Evolutionary conservation across 2,797 vertebrate species (phyloP), one percentile per base, ranked within the genome.

Genomic region (Glyptemys insculpta): DNA sequence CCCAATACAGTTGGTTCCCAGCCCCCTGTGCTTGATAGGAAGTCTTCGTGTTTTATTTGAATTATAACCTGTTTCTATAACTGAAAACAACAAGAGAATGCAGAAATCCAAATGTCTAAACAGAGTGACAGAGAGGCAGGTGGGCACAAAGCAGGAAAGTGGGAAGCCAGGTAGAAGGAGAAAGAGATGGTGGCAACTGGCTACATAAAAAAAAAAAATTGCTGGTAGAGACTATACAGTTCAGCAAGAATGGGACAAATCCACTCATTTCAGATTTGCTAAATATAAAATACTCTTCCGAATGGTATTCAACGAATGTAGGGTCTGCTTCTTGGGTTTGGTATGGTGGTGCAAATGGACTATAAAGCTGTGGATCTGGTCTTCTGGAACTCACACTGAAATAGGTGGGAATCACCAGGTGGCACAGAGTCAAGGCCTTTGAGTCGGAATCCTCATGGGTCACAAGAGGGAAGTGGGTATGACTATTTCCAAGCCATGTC

Each of bases 21-120:
- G 34, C 25, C 85, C 92, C 93, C 92, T 92, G 83, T 95, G 57
- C 68, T 79, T 92, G 81, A 72, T 87, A 79, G 86, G 83, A 95
- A 89, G 87, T 76, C 81, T 78, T 31, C 86, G 85, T 12, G 47
- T 27, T 81, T 72, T n/a, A 74, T 78, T 29, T 78, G 74, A 16
- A 47, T 29, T 31, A 31, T 79, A 76, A 83, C 34, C 81, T 93
- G 89, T 81, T 90, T 37, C 37, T 47, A 4, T 49, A 29, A 8
- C 12, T 47, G 41, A 44, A 80, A 68, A 54, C 52, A 59, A 15
- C 18, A 92, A 81, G 14, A 47, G 29, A 85, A 11, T 9, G 62
- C 14, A 49, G 27, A 29, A 29, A 49, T 49, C 44, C 44, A 29
- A 47, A 31, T 49, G 44, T 47, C 4, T 29, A 49, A 78, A 49